Percentiles rank a stretch among this genome's conserved stretches.
Evolutionary conservation across 1,140 invertebrate species (phyloP).

Genomic region (Samia ricini): DNA sequence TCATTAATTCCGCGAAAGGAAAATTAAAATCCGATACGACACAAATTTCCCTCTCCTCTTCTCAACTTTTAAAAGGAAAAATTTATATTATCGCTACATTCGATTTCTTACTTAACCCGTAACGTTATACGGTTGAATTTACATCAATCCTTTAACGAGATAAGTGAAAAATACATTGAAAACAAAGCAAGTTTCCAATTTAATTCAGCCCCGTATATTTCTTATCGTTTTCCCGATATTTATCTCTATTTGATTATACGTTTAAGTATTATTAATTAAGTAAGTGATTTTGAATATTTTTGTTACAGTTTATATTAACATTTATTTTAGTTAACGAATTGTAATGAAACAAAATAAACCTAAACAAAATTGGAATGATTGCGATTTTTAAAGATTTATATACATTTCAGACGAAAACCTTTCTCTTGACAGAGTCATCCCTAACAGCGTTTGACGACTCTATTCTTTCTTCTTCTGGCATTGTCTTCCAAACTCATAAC

Average conservation of each 20-base stretch:
- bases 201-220: constrained; percentile 64
- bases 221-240: constrained; percentile 66
- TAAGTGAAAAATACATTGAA: constrained; percentile 24
- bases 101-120: constrained; percentile 18
- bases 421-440: no score
- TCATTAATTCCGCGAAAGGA: constrained; percentile 67
- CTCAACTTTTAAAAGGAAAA: constrained; percentile 6
- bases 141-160: background rate
- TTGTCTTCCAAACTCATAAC: no score
- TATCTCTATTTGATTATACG: constrained; percentile 67
- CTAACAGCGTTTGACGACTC: no score
- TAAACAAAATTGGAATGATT: no score
- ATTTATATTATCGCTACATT: constrained; percentile 16
- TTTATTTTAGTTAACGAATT: no score
- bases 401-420: no score
- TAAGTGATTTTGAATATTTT: constrained; percentile 43
- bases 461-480: no score
- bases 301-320: no score
- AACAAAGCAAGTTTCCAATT: constrained; percentile 61
- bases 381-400: no score
- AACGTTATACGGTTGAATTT: constrained; percentile 16
- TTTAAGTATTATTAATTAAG: constrained; percentile 25
- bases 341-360: no score
- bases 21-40: constrained; percentile 74
- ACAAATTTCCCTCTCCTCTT: constrained; percentile 58